Conservation (phyloP, 2,797 vertebrate species). For the Morus bassanus region DNA sequence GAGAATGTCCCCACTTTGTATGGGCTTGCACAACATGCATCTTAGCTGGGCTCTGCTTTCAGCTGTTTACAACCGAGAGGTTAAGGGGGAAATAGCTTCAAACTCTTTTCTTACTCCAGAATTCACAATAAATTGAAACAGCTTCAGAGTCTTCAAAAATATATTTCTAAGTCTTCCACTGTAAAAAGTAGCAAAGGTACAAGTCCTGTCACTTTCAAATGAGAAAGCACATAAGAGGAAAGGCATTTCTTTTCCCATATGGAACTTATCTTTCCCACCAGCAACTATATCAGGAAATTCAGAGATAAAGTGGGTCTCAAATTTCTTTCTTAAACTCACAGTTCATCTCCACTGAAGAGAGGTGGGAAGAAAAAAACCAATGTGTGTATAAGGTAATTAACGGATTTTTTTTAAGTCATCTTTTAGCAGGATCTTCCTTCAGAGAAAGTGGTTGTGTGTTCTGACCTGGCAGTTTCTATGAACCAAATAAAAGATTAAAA, state of each 20-base stretch:
- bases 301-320: background rate
- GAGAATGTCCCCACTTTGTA: background rate
- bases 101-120: background rate
- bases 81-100: background rate
- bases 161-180: background rate
- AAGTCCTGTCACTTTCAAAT: background rate
- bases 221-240: background rate
- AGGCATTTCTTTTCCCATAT: background rate
- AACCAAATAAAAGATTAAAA: slow-evolving; percentile 12
- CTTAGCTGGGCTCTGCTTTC: background rate
- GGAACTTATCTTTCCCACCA: background rate
- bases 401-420: background rate
- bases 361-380: background rate
- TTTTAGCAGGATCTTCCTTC: background rate
- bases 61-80: background rate
- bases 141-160: background rate
- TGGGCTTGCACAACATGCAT: background rate
- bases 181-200: background rate
- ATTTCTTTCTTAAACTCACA: background rate
- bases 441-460: background rate
- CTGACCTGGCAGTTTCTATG: background rate
- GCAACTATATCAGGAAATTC: background rate
- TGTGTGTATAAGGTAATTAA: background rate
- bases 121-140: background rate
- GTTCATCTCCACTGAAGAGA: background rate